phyloP scores from a whole-genome alignment of 1,140 invertebrate genomes.

The Hylyphantes graminicola region DNA sequence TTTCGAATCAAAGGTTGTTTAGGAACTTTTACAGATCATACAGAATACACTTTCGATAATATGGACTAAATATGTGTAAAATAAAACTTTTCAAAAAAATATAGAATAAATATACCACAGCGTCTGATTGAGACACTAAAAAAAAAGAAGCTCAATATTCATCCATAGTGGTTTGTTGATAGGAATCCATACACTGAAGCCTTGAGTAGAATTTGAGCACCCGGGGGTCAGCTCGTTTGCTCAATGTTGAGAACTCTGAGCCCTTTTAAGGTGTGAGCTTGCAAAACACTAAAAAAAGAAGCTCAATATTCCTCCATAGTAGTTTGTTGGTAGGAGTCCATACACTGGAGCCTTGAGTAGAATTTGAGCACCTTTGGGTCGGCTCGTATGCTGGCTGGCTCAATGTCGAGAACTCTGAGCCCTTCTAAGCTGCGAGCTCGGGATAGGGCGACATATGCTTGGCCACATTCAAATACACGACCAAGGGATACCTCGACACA shows the following conservation, averaged over 20 bases:
- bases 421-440: constrained; percentile 87
- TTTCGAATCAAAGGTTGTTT: no score
- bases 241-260: constrained; percentile 90
- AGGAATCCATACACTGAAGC: constrained; percentile 33
- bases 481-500: constrained; percentile 94
- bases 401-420: constrained; percentile 88
- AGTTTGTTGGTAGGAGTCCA: neutral
- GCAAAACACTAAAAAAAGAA: no score
- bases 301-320: constrained; percentile 1
- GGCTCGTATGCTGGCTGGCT: constrained; percentile 86
- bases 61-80: no score
- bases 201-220: constrained; percentile 83
- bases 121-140: no score
- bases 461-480: constrained; percentile 92
- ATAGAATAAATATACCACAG: no score
- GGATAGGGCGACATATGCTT: constrained; percentile 95
- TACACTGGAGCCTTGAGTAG: constrained; percentile 71
- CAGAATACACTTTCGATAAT: no score
- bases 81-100: no score
- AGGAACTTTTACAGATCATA: no score
- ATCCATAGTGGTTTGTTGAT: neutral
- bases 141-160: neutral
- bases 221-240: constrained; percentile 86
- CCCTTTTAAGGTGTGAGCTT: constrained; percentile 86
- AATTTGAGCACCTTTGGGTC: constrained; percentile 87